Conservation (phyloP, 2,888 invertebrate genomes). For the Dryococelus australis region DNA sequence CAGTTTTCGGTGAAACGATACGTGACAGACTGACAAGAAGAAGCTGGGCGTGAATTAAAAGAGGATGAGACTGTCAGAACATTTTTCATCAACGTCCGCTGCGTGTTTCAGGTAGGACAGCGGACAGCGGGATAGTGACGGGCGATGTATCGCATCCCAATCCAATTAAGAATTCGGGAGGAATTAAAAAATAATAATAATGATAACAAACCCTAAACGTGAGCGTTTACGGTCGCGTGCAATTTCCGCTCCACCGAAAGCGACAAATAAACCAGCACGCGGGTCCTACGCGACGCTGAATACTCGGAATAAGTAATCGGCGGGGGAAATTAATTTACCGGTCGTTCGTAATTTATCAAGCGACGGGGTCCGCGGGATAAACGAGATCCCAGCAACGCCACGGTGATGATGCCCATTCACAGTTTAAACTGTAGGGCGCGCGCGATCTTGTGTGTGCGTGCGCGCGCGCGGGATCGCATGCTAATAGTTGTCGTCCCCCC, state of each 20-base stretch:
- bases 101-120: too few relatives aligned
- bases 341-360: neutral
- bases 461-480: neutral
- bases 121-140: neutral
- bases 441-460: neutral
- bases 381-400: too few relatives aligned
- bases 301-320: neutral
- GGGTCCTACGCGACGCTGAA: neutral
- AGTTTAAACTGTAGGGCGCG: too few relatives aligned
- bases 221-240: neutral
- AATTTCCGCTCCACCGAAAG: neutral
- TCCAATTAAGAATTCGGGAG: neutral
- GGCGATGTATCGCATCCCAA: neutral
- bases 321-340: neutral
- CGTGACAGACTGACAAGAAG: too few relatives aligned
- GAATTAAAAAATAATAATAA: neutral
- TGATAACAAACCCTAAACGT: neutral
- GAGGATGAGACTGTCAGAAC: too few relatives aligned
- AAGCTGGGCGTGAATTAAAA: too few relatives aligned
- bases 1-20: too few relatives aligned
- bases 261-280: neutral
- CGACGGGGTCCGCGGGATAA: neutral
- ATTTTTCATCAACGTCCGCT: too few relatives aligned
- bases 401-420: too few relatives aligned
- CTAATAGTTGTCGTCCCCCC: neutral